Evolutionary conservation across 2,888 invertebrate species (phyloP), one percentile per base, ranked within the genome.

Genomic region (Netelia inedita): DNA sequence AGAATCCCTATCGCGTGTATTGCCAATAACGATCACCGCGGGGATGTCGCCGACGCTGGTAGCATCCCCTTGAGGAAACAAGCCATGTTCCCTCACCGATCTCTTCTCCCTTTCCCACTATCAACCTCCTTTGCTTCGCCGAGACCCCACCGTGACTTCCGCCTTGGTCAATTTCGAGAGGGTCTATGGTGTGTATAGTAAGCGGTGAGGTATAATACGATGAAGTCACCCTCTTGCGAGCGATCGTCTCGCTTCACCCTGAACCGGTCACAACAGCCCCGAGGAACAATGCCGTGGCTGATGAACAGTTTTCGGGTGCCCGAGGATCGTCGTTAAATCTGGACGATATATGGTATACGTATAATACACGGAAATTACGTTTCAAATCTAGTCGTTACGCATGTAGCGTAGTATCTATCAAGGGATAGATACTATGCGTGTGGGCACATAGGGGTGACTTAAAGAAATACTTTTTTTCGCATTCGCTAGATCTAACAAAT

Each of bases 21-120:
- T 81, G 84, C 68, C 84, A 84, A 84, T 84, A 84, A 84, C 84
- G 84, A 84, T 84, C 78, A 78, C 73, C 63, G 35, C 71, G 78
- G 84, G 80, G 59, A 68, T 78, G 69, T 73, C 66, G 57, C 43
- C 69, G 80, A n/a, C 50, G 55, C 43, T 55, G 63, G 3, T 46
- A 69, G 63, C 63, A 61, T 69, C 76, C 73, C 65, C 41, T 21
- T n/a, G 65, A 16, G 23, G 71, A 75, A 80, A 65, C 63, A 79
- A 71, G 41, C 79, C 19, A 53, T 41, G 61, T 71, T n/a, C 46
- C 16, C 71, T 55, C 57, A 76, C 50, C 28, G 78, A 50, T 50
- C 35, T 63, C 46, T 65, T 50, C 46, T 28, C 28, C 28, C 19
- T 57, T 19, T 5, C 57, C 19, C 3, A 57, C 19, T 57, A 57